Evolutionary conservation across 2,888 invertebrate genomes (phyloP).

Genomic region (Nomada fucata): DNA sequence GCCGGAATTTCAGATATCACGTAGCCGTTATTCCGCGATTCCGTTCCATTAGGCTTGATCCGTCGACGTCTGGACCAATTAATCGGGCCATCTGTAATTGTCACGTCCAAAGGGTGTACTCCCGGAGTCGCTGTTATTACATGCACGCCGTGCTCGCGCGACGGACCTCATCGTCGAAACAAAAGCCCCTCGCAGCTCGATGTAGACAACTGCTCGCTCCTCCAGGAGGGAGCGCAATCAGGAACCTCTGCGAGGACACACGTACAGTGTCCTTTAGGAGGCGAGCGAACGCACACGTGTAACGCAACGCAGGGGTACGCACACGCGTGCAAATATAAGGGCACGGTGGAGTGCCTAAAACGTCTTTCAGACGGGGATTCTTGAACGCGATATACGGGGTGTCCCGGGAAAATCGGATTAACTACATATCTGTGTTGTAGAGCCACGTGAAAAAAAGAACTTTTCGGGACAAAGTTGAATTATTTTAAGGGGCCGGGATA

Average conservation of each 20-base stretch:
- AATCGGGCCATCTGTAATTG: conserved; percentile 46
- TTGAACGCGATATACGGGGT: too few species aligned
- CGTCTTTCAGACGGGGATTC: conserved; percentile 29
- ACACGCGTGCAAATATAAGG: background rate
- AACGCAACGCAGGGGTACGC: background rate
- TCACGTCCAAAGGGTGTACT: conserved; percentile 24
- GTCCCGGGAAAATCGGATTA: too few species aligned
- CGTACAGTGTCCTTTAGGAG: conserved; percentile 1
- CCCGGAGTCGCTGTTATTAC: conserved; percentile 46
- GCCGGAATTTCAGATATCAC: conserved; percentile 7
- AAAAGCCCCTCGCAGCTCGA: conserved; percentile 46
- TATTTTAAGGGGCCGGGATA: too few species aligned
- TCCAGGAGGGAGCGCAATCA: conserved; percentile 47
- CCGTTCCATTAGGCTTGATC: conserved; percentile 30
- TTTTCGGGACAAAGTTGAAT: too few species aligned
- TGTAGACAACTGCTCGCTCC: conserved; percentile 38
- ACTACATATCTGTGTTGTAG: too few species aligned
- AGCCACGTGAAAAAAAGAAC: too few species aligned
- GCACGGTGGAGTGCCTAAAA: conserved; percentile 8
- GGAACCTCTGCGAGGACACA: conserved; percentile 44
- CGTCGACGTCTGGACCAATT: conserved; percentile 23
- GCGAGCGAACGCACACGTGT: background rate
- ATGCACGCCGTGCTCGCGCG: conserved; percentile 11
- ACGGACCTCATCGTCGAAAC: conserved; percentile 46
- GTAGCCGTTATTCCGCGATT: conserved; percentile 36